phyloP scores from a whole-genome alignment of 2,797 vertebrate genomes.

The Microctenopoma steveboyesi region DNA sequence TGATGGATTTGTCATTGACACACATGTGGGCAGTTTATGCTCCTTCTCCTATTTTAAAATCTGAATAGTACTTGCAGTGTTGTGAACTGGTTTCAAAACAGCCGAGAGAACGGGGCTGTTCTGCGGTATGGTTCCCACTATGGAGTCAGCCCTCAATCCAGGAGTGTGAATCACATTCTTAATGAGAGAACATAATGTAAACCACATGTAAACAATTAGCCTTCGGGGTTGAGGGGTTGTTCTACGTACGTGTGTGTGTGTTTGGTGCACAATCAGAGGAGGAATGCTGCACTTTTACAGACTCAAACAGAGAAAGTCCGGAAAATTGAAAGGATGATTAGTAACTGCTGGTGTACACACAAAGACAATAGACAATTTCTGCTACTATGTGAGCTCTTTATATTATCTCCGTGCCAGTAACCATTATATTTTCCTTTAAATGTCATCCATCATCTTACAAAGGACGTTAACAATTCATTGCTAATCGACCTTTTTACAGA shows the following conservation, averaged over 20 bases:
- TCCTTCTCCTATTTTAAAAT: slow-evolving; percentile 39
- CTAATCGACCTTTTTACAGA: not conserved
- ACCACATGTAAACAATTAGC: slow-evolving; percentile 79
- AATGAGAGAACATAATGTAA: slow-evolving; percentile 69
- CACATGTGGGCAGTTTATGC: slow-evolving; percentile 50
- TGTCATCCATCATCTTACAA: not conserved
- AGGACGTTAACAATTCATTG: not conserved
- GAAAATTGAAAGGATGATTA: slow-evolving; percentile 24
- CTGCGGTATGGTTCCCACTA: slow-evolving; percentile 61
- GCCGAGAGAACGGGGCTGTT: slow-evolving; percentile 49
- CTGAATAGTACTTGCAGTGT: slow-evolving; percentile 39
- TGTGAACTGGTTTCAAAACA: slow-evolving; percentile 43
- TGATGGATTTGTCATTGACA: slow-evolving; percentile 61
- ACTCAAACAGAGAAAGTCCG: slow-evolving; percentile 8
- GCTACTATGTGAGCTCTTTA: not conserved
- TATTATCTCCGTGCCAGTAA: not conserved
- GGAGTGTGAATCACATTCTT: slow-evolving; percentile 79
- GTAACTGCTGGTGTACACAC: slow-evolving; percentile 3
- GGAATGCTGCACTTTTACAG: slow-evolving; percentile 48
- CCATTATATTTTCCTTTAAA: not conserved
- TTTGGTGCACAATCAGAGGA: not conserved
- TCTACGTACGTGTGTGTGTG: slow-evolving; percentile 7
- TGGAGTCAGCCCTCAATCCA: slow-evolving; percentile 70
- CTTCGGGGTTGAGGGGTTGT: slow-evolving; percentile 54
- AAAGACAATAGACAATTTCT: not conserved